Conservation (phyloP, 1,140 invertebrate species). For the Drosophila littoralis region DNA sequence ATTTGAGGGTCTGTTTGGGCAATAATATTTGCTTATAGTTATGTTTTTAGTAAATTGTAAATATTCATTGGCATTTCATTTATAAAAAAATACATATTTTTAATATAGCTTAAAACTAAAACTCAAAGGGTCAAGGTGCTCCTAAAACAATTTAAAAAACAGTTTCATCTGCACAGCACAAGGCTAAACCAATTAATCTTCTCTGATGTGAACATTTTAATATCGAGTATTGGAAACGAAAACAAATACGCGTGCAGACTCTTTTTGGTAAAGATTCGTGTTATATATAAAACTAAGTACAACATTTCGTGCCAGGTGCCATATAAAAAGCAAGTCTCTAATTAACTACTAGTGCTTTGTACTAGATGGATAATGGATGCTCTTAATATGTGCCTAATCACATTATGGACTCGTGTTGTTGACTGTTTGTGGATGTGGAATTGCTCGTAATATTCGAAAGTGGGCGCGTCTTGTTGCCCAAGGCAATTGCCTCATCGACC, state of each 20-base stretch:
- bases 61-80: constrained; percentile 12
- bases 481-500: constrained; percentile 64
- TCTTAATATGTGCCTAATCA: not conserved
- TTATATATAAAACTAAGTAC: constrained; percentile 3
- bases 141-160: not conserved
- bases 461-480: constrained; percentile 37
- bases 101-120: constrained; percentile 6
- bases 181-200: not conserved
- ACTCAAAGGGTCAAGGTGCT: not conserved
- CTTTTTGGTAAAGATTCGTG: not conserved
- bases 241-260: not conserved
- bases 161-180: not conserved
- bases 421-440: constrained; percentile 3
- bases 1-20: constrained; percentile 70
- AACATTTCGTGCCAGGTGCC: not conserved
- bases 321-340: constrained; percentile 1
- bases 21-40: constrained; percentile 33
- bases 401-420: constrained; percentile 21
- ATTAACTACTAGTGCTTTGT: constrained; percentile 28
- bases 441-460: not conserved
- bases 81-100: constrained; percentile 14
- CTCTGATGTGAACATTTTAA: constrained; percentile 2
- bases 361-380: constrained; percentile 20
- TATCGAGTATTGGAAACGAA: constrained; percentile 14
- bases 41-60: constrained; percentile 1